Base-by-base conservation (phyloP, 2,888 invertebrate genomes). In the Pachydiplax longipennis region DNA sequence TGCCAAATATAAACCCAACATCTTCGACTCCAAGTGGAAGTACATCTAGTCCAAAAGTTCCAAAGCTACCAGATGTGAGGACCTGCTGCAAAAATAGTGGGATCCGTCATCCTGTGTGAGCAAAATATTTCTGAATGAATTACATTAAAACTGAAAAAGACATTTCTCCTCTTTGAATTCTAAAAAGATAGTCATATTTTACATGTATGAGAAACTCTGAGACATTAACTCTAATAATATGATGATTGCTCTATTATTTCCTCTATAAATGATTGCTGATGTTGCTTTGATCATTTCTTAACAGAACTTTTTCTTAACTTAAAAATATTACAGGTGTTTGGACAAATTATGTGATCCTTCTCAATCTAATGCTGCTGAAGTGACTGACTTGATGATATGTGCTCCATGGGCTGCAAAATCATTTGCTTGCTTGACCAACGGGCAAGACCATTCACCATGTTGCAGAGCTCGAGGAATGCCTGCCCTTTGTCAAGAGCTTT, bases 351-450 rank as follows among this genome's bases (percentile, higher is more conserved):
- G 98, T 93, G 97, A 97, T 93, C 97, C 97, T 0, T 95, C 95
- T 48, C 93, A 93, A 92, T 94, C 93, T 92, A 94, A 93, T 93
- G 94, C 92, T 93, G 94, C 96, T 92, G 95, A 96, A 94, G 96
- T 97, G 92, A 97, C 97, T 81, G 97, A 98, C 93, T 95, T 98
- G 93, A 97, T 98, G 97, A 97, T 98, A 80, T 98, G 98, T 94
- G 98, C 98, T 0, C 98, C 98, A 0, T 98, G 97, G 97, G 97
- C 97, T 0, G 96, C 96, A 5, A 96, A 96, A 48, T 97, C 97
- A 0, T 97, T 98, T 93, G 95, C 96, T 15, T 98, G 98, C 93
- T 94, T 98, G 91, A 96, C 97, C 81, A 97, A 97, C 92, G 96
- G 97, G 0, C 95, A 96, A 93, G 97, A 98, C 94, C 98, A 98